Evolutionary conservation across 2,113 vertebrate species (phyloP).

Genomic region (Cynoglossus semilaevis): DNA sequence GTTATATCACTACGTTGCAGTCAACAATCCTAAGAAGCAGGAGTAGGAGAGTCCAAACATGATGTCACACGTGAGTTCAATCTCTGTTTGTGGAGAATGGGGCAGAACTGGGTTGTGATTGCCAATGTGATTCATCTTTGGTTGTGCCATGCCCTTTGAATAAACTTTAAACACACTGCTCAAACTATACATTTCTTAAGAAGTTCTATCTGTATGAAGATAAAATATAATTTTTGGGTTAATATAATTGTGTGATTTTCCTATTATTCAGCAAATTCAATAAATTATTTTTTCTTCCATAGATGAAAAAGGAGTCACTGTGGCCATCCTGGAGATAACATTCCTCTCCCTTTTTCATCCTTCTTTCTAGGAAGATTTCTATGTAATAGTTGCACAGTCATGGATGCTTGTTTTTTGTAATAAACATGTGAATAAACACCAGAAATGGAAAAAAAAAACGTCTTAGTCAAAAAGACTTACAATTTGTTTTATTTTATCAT

Average conservation of each 20-base stretch:
- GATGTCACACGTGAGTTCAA: slow-evolving; percentile 28
- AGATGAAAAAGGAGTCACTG: slow-evolving; percentile 42
- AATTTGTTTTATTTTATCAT: too few species aligned
- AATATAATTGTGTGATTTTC: too few species aligned
- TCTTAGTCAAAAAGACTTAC: too few species aligned
- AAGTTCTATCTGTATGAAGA: too few species aligned
- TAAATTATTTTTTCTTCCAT: background rate
- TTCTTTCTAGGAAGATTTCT: slow-evolving; percentile 25
- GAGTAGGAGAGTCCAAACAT: slow-evolving; percentile 72
- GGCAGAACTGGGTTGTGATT: too few species aligned
- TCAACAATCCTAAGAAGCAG: slow-evolving; percentile 96
- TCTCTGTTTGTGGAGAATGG: background rate
- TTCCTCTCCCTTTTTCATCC: slow-evolving; percentile 23
- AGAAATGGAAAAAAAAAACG: too few species aligned
- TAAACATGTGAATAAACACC: slow-evolving; percentile 32
- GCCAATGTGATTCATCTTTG: too few species aligned
- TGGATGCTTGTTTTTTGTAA: slow-evolving; percentile 49
- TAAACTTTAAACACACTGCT: too few species aligned
- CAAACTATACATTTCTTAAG: too few species aligned
- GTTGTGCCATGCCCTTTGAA: too few species aligned
- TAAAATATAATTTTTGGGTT: too few species aligned
- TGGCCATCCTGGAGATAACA: slow-evolving; percentile 41
- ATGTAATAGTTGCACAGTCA: slow-evolving; percentile 44
- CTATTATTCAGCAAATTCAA: too few species aligned
- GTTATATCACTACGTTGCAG: slow-evolving; percentile 95